A percentile compares a stretch with the other conserved stretches of the same genome.
These are phyloP conservation scores for Apamea anceps DNA, from an alignment of 2,888 invertebrate species.

Conservation along the genomic window DNA sequence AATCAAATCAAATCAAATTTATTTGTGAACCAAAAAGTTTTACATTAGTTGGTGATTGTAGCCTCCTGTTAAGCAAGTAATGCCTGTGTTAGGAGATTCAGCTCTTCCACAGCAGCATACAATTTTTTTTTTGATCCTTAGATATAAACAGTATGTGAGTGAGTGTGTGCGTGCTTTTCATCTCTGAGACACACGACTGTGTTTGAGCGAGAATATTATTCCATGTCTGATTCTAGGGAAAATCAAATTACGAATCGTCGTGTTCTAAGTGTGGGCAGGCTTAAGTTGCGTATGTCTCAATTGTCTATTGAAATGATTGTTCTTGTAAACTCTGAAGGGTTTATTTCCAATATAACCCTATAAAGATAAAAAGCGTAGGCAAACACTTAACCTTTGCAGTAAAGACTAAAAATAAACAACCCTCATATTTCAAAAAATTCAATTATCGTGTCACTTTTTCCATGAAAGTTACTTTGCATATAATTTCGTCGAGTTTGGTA, in stretches of 20 bases:
- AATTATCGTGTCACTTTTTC: constrained; percentile 35
- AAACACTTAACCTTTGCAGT: constrained; percentile 51
- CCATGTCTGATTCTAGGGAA: neutral
- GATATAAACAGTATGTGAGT: too few species aligned
- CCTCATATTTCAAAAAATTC: constrained; percentile 23
- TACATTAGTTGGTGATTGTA: too few species aligned
- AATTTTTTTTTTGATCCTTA: too few species aligned
- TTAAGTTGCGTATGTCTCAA: neutral
- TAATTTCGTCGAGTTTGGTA: constrained; percentile 17
- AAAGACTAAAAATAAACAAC: constrained; percentile 41
- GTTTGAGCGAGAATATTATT: neutral
- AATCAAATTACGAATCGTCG: neutral
- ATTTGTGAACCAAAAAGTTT: too few species aligned
- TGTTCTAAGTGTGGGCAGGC: neutral
- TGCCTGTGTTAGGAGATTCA: too few species aligned
- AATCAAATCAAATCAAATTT: too few species aligned
- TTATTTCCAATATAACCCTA: constrained; percentile 48
- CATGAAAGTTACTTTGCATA: constrained; percentile 14
- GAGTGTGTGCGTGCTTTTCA: too few species aligned
- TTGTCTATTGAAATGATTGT: neutral
- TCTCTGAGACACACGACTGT: neutral
- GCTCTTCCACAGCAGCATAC: too few species aligned
- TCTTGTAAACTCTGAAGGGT: neutral
- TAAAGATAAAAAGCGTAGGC: constrained; percentile 36
- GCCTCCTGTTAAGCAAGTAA: too few species aligned